These are phyloP conservation scores for Ia io DNA, from an alignment of 2,113 vertebrate species.

Conservation along the genomic window DNA sequence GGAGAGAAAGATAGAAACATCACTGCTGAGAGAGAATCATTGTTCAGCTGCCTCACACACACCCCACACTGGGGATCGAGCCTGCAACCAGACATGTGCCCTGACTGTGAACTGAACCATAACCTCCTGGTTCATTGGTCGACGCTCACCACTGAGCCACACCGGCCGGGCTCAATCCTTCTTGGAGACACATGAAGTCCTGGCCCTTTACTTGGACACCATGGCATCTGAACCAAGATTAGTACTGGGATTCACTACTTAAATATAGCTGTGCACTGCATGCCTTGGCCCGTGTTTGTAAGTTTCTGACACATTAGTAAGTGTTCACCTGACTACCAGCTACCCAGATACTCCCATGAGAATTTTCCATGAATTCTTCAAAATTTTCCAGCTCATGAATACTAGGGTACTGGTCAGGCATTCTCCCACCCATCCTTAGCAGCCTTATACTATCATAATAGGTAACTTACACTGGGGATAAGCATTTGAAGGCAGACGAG, in stretches of 20 bases:
- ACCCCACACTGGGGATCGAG: too few relatives aligned
- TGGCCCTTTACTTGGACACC: background rate
- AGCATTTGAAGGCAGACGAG: background rate
- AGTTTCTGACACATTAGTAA: background rate
- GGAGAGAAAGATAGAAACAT: too few relatives aligned
- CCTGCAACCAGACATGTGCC: too few relatives aligned
- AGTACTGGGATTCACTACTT: background rate
- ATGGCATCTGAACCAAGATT: background rate
- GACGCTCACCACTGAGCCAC: too few relatives aligned
- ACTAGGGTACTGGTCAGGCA: background rate
- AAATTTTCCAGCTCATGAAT: background rate
- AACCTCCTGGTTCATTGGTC: too few relatives aligned
- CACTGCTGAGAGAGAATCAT: too few relatives aligned
- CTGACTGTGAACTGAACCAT: too few relatives aligned
- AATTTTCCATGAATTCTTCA: constrained; percentile 6
- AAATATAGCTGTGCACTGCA: background rate
- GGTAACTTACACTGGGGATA: background rate
- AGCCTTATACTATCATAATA: background rate
- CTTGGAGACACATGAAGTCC: background rate
- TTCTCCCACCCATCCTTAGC: background rate
- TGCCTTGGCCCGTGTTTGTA: background rate
- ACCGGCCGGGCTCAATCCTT: background rate
- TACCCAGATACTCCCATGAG: background rate
- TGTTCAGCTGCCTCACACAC: too few relatives aligned
- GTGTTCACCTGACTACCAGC: background rate